Conservation (phyloP, 2,888 invertebrate species). For the Caenorhabditis zanzibari region DNA sequence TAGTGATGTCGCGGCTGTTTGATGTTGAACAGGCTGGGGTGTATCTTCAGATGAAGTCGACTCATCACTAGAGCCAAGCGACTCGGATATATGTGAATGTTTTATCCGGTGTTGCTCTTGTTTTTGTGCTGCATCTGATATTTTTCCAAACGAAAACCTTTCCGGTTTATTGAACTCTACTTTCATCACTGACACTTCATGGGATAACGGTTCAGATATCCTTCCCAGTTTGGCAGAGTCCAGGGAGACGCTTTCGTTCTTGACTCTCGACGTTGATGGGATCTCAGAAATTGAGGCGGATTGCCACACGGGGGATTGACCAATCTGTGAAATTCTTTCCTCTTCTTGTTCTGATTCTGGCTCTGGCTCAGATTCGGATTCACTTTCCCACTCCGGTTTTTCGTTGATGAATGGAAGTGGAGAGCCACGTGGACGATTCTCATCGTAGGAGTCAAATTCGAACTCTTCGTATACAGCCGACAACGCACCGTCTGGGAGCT, state of each 20-base stretch:
- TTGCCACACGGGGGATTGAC: neutral
- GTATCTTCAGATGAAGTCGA: constrained; percentile 15
- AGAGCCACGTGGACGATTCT: constrained; percentile 39
- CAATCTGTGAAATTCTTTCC: neutral
- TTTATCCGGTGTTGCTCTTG: neutral
- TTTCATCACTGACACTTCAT: constrained; percentile 23
- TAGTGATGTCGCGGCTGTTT: neutral
- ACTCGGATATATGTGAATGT: neutral
- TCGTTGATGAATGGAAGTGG: constrained; percentile 5
- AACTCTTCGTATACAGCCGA: constrained; percentile 31
- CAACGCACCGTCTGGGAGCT: constrained; percentile 12
- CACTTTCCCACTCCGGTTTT: constrained; percentile 5
- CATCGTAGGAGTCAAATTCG: constrained; percentile 53
- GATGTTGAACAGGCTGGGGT: neutral
- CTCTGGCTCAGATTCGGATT: constrained; percentile 20
- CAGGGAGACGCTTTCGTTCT: constrained; percentile 49
- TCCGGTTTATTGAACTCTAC: constrained; percentile 40
- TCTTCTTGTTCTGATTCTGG: constrained; percentile 25
- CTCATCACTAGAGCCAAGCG: neutral
- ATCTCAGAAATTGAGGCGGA: constrained; percentile 13
- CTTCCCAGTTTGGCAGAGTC: constrained; percentile 7
- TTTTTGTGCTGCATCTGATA: constrained; percentile 5
- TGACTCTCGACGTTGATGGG: neutral
- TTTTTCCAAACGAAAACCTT: constrained; percentile 33
- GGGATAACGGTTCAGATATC: neutral